Evolutionary conservation across 2,797 vertebrate genomes (phyloP).

Genomic region (Nannoperca obscura): DNA sequence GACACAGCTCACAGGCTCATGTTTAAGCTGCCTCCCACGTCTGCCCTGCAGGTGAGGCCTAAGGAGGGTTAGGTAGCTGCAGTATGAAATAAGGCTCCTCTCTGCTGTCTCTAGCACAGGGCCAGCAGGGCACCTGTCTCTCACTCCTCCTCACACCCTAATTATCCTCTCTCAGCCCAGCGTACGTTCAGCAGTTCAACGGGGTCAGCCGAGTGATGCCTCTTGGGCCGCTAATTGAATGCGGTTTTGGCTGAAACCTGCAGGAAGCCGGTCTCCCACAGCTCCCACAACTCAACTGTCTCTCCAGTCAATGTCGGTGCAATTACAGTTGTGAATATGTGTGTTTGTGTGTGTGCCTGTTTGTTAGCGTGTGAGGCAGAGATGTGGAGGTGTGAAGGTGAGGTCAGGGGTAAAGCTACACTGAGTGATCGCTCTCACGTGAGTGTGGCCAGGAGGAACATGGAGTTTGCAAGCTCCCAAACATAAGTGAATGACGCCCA

Average conservation of each 20-base stretch:
- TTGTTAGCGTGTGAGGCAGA: constrained; percentile 45
- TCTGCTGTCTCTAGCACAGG: constrained; percentile 47
- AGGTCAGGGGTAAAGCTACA: constrained; percentile 63
- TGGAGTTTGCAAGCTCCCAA: constrained; percentile 19
- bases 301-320: constrained; percentile 48
- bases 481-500: constrained; percentile 35
- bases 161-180: constrained; percentile 80
- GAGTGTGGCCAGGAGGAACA: constrained; percentile 27
- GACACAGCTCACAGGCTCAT: constrained; percentile 69
- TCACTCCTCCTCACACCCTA: constrained; percentile 82
- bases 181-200: constrained; percentile 75
- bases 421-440: constrained; percentile 29
- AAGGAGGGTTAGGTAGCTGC: constrained; percentile 70
- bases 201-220: constrained; percentile 76
- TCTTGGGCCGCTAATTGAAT: constrained; percentile 84
- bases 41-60: constrained; percentile 77
- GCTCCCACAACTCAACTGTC: constrained; percentile 55
- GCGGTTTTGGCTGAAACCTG: constrained; percentile 71
- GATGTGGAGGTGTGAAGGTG: constrained; percentile 62
- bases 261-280: constrained; percentile 65
- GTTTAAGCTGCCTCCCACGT: constrained; percentile 80
- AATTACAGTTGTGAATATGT: constrained; percentile 64
- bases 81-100: constrained; percentile 63
- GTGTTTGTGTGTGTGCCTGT: constrained; percentile 25
- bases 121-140: constrained; percentile 76